Evolutionary conservation across 2,888 invertebrate genomes (phyloP), one percentile per base, ranked within the genome.

Genomic region (Poecilobothrus nobilitatus): DNA sequence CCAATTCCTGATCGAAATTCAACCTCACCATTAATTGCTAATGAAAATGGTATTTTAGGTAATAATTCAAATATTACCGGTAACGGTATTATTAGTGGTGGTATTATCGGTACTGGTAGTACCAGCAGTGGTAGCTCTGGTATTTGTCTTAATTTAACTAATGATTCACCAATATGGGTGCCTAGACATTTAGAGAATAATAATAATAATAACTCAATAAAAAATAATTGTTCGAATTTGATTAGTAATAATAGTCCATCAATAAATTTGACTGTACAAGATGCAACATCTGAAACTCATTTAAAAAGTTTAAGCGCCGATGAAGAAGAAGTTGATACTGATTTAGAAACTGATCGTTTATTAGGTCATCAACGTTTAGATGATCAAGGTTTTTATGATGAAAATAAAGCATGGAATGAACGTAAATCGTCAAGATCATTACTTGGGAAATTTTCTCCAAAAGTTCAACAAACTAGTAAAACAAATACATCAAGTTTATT

Each of bases 301-400:
- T 84, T 86, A 62, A 90, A 89, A 80, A 86, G 85, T 18, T 84
- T 86, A 63, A 90, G 89, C 75, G 89, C 87, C 2, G 84, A 84
- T 77, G 79, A 83, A 87, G 92, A 91, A 79, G 95, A 95, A 83
- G 94, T 95, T 34, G 97, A 97, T 78, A 98, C 97, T 0, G 97
- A 98, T 81, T 88, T 97, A 75, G 97, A 97, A 84, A 97, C 97
- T n/a, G 97, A 97, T 82, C 86, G 97, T 76, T 84, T 97, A 71
- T 86, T 97, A 71, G 96, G 97, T 21, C 96, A 97, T 79, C 96
- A 97, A 81, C 85, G 95, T 74, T 91, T 94, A n/a, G 94, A 94
- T 76, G 94, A 94, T 80, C 92, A 93, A 80, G 93, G 94, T 70
- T 94, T 94, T 83, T 94, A 92, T 76, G 94, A 94, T 76, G 94